Conservation (phyloP, 2,888 invertebrate genomes). For the Sipunculus nudus region DNA sequence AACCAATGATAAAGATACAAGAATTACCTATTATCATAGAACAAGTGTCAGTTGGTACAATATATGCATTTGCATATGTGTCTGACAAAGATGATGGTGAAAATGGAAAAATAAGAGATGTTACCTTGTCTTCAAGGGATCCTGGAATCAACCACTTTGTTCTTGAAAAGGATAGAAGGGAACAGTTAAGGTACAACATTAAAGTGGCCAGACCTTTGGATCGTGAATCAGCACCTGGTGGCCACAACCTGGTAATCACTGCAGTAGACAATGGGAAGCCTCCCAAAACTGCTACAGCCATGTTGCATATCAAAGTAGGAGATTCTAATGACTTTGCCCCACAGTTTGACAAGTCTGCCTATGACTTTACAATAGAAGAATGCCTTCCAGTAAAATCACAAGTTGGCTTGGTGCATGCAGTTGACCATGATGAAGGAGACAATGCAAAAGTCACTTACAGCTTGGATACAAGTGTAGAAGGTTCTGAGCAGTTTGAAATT, state of each 20-base stretch:
- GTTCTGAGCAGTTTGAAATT: slow-evolving; percentile 89
- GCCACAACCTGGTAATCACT: slow-evolving; percentile 86
- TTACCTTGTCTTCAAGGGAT: slow-evolving; percentile 83
- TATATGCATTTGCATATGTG: slow-evolving; percentile 89
- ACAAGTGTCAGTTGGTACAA: slow-evolving; percentile 76
- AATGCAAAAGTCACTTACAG: slow-evolving; percentile 86
- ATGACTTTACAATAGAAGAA: slow-evolving; percentile 88
- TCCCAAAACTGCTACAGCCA: slow-evolving; percentile 51
- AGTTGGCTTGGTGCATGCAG: slow-evolving; percentile 85
- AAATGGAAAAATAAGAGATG: slow-evolving; percentile 78
- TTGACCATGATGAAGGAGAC: slow-evolving; percentile 83
- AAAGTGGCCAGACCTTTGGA: slow-evolving; percentile 81
- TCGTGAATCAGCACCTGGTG: slow-evolving; percentile 80
- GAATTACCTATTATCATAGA: slow-evolving; percentile 80
- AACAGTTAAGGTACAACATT: slow-evolving; percentile 72
- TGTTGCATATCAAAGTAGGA: slow-evolving; percentile 81
- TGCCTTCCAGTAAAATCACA: slow-evolving; percentile 89
- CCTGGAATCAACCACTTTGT: slow-evolving; percentile 66
- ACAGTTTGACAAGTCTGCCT: slow-evolving; percentile 76
- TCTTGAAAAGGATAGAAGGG: slow-evolving; percentile 73
- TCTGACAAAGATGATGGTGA: slow-evolving; percentile 84
- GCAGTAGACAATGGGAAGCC: slow-evolving; percentile 82
- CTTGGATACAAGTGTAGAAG: slow-evolving; percentile 76
- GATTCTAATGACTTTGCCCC: slow-evolving; percentile 88
- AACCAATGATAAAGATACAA: slow-evolving; percentile 84